Percentiles rank a stretch among this genome's conserved stretches.
These are phyloP conservation scores for Paramuricea clavata DNA, from an alignment of 92 coral and sea anemone genomes.

Conservation along the genomic window DNA sequence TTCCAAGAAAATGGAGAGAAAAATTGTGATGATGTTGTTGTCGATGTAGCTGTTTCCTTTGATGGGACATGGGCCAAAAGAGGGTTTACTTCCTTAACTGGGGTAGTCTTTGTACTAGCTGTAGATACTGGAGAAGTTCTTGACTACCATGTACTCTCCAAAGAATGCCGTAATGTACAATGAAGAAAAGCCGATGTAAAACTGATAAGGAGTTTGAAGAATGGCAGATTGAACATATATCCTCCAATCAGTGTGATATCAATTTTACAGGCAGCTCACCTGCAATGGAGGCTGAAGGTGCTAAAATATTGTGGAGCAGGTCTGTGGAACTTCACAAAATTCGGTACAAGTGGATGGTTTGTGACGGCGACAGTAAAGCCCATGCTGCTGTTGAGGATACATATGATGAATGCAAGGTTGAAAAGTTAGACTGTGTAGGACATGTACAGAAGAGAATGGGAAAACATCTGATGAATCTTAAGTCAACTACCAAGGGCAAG, in stretches of 20 bases:
- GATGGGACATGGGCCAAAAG: slow-evolving; percentile 59
- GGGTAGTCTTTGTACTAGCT: slow-evolving; percentile 27
- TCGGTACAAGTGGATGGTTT: slow-evolving; percentile 64
- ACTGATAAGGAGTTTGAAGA: slow-evolving; percentile 27
- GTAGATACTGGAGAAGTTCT: slow-evolving; percentile 50
- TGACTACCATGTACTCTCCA: slow-evolving; percentile 41
- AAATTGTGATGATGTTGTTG: not conserved
- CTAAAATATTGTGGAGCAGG: slow-evolving; percentile 62
- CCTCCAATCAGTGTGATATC: slow-evolving; percentile 32
- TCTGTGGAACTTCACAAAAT: slow-evolving; percentile 57
- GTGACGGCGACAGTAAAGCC: slow-evolving; percentile 71
- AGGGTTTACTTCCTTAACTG: slow-evolving; percentile 28
- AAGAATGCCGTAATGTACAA: slow-evolving; percentile 16
- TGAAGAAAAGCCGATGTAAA: slow-evolving; percentile 26
- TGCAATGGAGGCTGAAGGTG: slow-evolving; percentile 63
- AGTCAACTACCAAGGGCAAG: slow-evolving; percentile 15
- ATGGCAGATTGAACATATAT: slow-evolving; percentile 28
- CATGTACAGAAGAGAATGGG: slow-evolving; percentile 77
- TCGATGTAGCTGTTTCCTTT: slow-evolving; percentile 32
- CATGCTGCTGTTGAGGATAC: slow-evolving; percentile 56
- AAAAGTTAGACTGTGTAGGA: slow-evolving; percentile 70
- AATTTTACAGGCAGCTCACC: slow-evolving; percentile 34
- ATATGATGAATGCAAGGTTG: slow-evolving; percentile 49
- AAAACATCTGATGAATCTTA: slow-evolving; percentile 19
- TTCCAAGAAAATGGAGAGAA: not conserved